These are phyloP conservation scores for Ophthalmolycus amberensis DNA, from an alignment of 2,113 vertebrate species.

Conservation along the genomic window DNA sequence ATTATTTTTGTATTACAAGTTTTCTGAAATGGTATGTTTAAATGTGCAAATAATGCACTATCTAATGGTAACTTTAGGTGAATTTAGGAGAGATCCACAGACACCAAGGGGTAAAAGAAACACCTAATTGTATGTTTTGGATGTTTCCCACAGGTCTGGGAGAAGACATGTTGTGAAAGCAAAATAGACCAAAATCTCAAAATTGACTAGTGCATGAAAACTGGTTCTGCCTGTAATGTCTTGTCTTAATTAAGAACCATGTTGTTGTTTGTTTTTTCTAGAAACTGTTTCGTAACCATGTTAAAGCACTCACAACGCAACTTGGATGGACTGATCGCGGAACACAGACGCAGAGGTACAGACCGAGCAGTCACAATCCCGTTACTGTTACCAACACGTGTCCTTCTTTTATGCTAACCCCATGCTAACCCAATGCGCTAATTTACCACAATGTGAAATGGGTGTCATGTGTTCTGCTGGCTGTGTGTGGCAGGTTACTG, in stretches of 20 bases:
- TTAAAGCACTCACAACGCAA: slow-evolving; percentile 76
- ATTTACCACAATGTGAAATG: not conserved
- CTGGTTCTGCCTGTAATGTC: not conserved
- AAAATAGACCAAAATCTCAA: no score
- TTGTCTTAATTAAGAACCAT: not conserved
- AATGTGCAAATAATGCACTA: not conserved
- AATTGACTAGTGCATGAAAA: no score
- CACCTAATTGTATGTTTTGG: no score
- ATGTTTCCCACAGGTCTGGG: no score
- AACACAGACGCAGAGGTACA: slow-evolving; percentile 78
- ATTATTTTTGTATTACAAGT: not conserved
- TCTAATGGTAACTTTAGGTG: not conserved
- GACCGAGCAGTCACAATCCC: slow-evolving; percentile 1
- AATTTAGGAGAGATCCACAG: not conserved
- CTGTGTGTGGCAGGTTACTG: slow-evolving; percentile 85
- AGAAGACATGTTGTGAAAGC: no score
- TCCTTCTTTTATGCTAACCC: not conserved
- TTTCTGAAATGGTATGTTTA: not conserved
- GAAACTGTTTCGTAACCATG: slow-evolving; percentile 84
- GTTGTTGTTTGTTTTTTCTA: slow-evolving; percentile 63
- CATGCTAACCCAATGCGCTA: not conserved
- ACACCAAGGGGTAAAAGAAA: no score
- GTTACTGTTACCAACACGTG: not conserved
- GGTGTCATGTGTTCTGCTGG: not conserved
- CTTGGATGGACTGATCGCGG: slow-evolving; percentile 86